These are phyloP conservation scores for Nasonovia ribisnigri DNA, from an alignment of 2,888 invertebrate species.

Conservation along the genomic window DNA sequence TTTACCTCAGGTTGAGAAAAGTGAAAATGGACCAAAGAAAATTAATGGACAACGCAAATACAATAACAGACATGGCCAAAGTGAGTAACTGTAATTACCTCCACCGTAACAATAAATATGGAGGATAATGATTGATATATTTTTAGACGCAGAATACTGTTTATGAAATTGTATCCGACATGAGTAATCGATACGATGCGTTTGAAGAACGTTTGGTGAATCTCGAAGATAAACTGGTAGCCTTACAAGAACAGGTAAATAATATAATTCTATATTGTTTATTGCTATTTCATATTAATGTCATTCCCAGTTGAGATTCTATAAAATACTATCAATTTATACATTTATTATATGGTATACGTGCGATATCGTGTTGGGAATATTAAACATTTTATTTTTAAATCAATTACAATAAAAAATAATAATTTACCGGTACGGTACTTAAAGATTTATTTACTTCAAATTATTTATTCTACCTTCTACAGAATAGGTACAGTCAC, in stretches of 20 bases:
- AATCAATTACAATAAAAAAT: background rate
- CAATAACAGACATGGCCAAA: slow-evolving; percentile 99
- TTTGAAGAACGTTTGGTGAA: slow-evolving; percentile 93
- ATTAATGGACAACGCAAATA: slow-evolving; percentile 98
- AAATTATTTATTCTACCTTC: background rate
- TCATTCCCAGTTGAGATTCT: background rate
- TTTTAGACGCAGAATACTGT: slow-evolving; percentile 96
- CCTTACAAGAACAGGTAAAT: slow-evolving; percentile 79
- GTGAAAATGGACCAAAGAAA: slow-evolving; percentile 99
- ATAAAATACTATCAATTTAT: background rate
- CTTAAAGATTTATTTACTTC: background rate
- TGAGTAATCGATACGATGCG: slow-evolving; percentile 93
- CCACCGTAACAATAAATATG: slow-evolving; percentile 24
- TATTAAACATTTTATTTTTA: background rate
- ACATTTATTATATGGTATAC: background rate
- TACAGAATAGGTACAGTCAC: background rate
- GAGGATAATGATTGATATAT: slow-evolving; percentile 63
- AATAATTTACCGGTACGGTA: background rate
- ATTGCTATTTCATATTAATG: background rate
- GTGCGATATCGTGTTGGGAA: background rate
- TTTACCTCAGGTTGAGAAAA: slow-evolving; percentile 86
- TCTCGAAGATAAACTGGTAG: slow-evolving; percentile 91
- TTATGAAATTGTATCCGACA: slow-evolving; percentile 97
- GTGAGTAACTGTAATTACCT: slow-evolving; percentile 74
- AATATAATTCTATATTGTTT: background rate